phyloP scores from a whole-genome alignment of 2,888 invertebrate genomes.

The Chrysodeixis includens region DNA sequence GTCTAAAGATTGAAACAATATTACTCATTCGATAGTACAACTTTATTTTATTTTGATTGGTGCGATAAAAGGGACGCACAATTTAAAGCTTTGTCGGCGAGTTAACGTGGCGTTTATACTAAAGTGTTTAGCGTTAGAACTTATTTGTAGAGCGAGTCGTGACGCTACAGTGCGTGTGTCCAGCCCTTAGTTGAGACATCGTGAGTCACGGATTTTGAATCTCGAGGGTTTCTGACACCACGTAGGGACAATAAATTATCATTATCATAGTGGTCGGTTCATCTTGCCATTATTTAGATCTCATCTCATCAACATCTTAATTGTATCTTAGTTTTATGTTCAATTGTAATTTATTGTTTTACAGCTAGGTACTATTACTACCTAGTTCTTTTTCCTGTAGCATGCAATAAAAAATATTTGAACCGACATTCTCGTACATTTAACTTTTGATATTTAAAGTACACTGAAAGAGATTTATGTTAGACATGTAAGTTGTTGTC shows the following conservation, averaged over 20 bases:
- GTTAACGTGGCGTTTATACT: background rate
- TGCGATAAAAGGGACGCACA: background rate
- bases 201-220: constrained; percentile 50
- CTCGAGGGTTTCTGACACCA: constrained; percentile 35
- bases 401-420: constrained; percentile 1
- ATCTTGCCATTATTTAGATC: constrained; percentile 46
- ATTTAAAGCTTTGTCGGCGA: background rate
- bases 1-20: background rate
- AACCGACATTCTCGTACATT: constrained; percentile 18
- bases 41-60: background rate
- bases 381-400: constrained; percentile 1
- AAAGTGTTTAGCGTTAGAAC: background rate
- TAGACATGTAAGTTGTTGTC: no score
- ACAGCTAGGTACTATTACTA: background rate
- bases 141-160: constrained; percentile 19
- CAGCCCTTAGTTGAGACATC: constrained; percentile 25
- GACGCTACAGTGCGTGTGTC: constrained; percentile 28
- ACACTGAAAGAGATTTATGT: background rate
- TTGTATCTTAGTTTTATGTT: constrained; percentile 35
- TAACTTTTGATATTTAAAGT: background rate
- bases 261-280: constrained; percentile 31
- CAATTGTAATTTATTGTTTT: constrained; percentile 51
- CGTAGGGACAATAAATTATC: constrained; percentile 52
- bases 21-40: background rate
- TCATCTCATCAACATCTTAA: constrained; percentile 44